Percentiles rank a stretch among this genome's conserved stretches.
These are phyloP conservation scores for Gonioctena quinquepunctata DNA, from an alignment of 1,140 invertebrate species.

Conservation along the genomic window DNA sequence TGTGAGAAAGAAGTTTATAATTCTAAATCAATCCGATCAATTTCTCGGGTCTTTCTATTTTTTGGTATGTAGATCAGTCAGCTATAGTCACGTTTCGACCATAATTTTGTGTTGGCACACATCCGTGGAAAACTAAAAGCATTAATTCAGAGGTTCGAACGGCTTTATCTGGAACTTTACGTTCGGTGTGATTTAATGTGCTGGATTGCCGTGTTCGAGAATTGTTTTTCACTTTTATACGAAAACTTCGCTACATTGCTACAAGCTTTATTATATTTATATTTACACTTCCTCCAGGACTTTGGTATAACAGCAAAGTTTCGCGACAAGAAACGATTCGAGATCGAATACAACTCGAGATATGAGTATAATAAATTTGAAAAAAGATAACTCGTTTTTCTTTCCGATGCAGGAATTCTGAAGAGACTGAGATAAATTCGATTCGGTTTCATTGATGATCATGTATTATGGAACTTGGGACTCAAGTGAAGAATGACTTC, in stretches of 20 bases:
- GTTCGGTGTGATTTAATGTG: slow-evolving; percentile 6
- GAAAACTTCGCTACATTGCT: not conserved
- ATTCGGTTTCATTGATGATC: no score
- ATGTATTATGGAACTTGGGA: no score
- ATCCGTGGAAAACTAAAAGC: slow-evolving; percentile 4
- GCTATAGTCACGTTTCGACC: not conserved
- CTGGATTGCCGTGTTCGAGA: not conserved
- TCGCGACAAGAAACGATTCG: not conserved
- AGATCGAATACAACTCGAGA: no score
- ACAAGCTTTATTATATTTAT: not conserved
- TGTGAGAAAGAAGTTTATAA: no score
- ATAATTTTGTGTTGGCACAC: not conserved
- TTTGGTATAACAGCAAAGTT: not conserved
- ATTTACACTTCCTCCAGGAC: not conserved
- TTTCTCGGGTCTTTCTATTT: no score
- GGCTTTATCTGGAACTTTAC: not conserved
- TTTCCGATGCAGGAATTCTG: no score
- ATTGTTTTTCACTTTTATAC: not conserved
- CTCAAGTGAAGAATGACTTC: no score
- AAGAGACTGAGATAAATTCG: no score
- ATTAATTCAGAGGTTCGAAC: slow-evolving; percentile 10
- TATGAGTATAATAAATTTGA: no score
- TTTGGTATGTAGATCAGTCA: no score
- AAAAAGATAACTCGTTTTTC: no score
- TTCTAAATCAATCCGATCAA: no score